Conservation (phyloP, 2,888 invertebrate species). For the Linnaemya tessellans region DNA sequence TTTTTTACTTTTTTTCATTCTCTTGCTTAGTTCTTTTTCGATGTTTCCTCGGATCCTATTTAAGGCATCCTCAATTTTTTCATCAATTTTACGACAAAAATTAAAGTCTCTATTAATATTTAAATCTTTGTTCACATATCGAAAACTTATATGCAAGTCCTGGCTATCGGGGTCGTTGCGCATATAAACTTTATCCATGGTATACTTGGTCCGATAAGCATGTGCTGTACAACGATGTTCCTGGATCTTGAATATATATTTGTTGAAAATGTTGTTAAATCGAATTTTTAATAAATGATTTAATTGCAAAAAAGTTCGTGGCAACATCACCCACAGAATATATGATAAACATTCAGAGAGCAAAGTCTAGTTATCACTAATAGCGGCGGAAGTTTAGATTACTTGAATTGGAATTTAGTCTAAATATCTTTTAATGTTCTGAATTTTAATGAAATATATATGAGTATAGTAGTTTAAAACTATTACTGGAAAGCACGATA, state of each 20-base stretch:
- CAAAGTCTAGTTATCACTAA: too few relatives aligned
- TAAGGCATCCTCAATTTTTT: constrained; percentile 86
- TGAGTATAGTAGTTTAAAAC: too few relatives aligned
- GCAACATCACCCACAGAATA: constrained; percentile 35
- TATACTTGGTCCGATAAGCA: constrained; percentile 70
- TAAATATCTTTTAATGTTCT: too few relatives aligned
- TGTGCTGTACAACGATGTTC: constrained; percentile 58
- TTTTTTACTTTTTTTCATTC: constrained; percentile 78
- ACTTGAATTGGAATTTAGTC: too few relatives aligned
- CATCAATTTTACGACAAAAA: constrained; percentile 87
- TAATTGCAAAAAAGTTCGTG: constrained; percentile 17
- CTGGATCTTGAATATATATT: not conserved
- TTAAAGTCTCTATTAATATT: constrained; percentile 88
- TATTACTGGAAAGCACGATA: too few relatives aligned
- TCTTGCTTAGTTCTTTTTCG: constrained; percentile 85
- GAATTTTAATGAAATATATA: too few relatives aligned
- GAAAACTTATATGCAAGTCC: constrained; percentile 86
- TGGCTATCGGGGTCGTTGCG: constrained; percentile 83
- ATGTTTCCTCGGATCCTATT: constrained; percentile 87
- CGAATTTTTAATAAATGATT: not conserved
- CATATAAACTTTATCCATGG: constrained; percentile 86
- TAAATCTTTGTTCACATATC: constrained; percentile 83
- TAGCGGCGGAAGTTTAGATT: not conserved
- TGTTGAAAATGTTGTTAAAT: constrained; percentile 11
- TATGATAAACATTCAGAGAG: too few relatives aligned